Base-by-base conservation (phyloP, 2,888 invertebrate species). In the Hirtodrosophila cameraria region DNA sequence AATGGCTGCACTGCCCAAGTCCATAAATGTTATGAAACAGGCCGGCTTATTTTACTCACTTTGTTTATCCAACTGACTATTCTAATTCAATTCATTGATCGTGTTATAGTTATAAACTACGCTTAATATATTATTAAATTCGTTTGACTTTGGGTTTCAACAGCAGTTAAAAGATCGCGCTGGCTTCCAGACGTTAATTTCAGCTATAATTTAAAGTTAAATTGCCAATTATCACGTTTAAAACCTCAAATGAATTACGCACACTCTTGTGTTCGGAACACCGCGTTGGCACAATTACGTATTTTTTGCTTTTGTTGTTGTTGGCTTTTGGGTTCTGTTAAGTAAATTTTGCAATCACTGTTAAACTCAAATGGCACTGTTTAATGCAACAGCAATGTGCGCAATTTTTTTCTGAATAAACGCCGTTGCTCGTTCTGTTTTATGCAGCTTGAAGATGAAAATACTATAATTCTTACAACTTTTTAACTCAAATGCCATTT, bases 1-100 rank as follows among this genome's bases (percentile, higher is more conserved):
- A 41, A 13, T 36, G 30, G 8, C 23, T 23, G 13, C 4, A 33
- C 25, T 48, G 42, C 16, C 52, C 12, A 46, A 9, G 31, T 42
- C 53, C 30, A 25, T n/a, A 52, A 75, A 49, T 59, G 75, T 70
- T 75, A 75, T 72, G 59, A 72, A 72, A 75, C 59, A 55, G 13
- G 28, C 75, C 75, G 65, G 71, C 42, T 23, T 53, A 36, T 12
- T 18, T 25, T 38, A 68, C 63, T 50, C 28, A 64, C 41, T 20
- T 49, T 55, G 58, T 63, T 68, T 50, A 62, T 30, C 36, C 58
- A 23, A 20, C 18, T 13, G 31, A 28, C 27, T 15, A 27, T 15
- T 43, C 18, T 45, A n/a, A 6, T 28, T 33, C 7, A 43, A 38
- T 38, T 50, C 27, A 57, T 55, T 20, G 30, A 43, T 16, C 20